Evolutionary conservation across 2,113 vertebrate genomes (phyloP), one percentile per base, ranked within the genome.

Genomic region (Nerophis lumbriciformis): DNA sequence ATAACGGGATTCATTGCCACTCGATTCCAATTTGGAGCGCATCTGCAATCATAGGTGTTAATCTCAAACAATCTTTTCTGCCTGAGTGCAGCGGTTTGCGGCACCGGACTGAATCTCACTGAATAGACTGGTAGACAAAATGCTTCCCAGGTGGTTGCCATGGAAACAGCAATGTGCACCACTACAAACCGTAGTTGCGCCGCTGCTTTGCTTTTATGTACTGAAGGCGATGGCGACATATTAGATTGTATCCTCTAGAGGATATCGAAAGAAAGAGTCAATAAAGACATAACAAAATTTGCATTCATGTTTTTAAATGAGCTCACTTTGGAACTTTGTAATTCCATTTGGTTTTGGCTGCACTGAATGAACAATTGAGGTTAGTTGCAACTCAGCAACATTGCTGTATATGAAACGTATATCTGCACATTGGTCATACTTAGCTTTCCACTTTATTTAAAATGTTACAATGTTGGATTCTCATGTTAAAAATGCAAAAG

Each of bases 71-170:
- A 57, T 57, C n/a, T 42, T 57, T 42, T 42, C 54, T 57, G n/a
- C 9, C 37, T 6, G 54, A 57, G 37, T 39, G 54, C 36, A 39
- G 38, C 38, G 5, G 42, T 11, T 11, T 11, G 11, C 42, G 55
- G 39, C 15, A 57, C n/a, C 37, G 8, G 16, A 57, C 38, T 45
- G 38, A 44, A 57, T 57, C n/a, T 21, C 55, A 21, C 39, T 44
- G 39, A 57, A 57, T 44, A 44, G 55, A 57, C 55, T 42, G 14
- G 38, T 39, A 57, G 55, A 57, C 55, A 57, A 57, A 57, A 57
- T 21, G 55, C 55, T 44, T 39, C 39, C 55, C 21, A 39, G 11
- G 38, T 44, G 12, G 55, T 45, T 44, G 21, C 55, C 55, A 57
- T 57, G 55, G 55, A 57, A 57, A 57, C 55, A 44, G n/a, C 55